These are phyloP conservation scores for Pristis pectinata DNA, from an alignment of 2,797 vertebrate genomes.

Conservation along the genomic window DNA sequence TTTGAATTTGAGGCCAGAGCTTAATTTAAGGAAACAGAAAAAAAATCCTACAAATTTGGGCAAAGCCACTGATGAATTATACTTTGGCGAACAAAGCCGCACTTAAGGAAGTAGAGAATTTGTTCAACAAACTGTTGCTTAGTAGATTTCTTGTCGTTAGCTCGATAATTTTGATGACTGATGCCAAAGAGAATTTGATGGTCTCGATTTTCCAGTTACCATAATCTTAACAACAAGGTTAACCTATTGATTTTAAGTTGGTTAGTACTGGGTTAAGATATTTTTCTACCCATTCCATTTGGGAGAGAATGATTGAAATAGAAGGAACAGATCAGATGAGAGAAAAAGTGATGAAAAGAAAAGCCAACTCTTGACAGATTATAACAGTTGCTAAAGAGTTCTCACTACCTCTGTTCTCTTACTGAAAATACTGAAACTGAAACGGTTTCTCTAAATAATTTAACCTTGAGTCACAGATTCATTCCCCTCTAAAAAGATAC, in stretches of 20 bases:
- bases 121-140: not conserved
- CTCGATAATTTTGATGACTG: not conserved
- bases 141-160: not conserved
- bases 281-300: not conserved
- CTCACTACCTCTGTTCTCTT: not conserved
- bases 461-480: not conserved
- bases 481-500: not conserved
- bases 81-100: not conserved
- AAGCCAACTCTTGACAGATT: not conserved
- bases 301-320: not conserved
- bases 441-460: not conserved
- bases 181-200: not conserved
- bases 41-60: not conserved
- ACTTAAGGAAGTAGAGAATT: not conserved
- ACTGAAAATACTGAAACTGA: no score
- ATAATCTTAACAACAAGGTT: not conserved
- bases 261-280: not conserved
- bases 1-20: not conserved
- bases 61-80: not conserved
- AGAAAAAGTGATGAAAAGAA: not conserved
- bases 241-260: not conserved
- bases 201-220: not conserved
- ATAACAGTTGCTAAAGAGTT: not conserved
- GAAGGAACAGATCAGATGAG: not conserved
- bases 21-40: not conserved